phyloP scores from a whole-genome alignment of 1,140 invertebrate genomes.

The Leptonema lineaticorne region DNA sequence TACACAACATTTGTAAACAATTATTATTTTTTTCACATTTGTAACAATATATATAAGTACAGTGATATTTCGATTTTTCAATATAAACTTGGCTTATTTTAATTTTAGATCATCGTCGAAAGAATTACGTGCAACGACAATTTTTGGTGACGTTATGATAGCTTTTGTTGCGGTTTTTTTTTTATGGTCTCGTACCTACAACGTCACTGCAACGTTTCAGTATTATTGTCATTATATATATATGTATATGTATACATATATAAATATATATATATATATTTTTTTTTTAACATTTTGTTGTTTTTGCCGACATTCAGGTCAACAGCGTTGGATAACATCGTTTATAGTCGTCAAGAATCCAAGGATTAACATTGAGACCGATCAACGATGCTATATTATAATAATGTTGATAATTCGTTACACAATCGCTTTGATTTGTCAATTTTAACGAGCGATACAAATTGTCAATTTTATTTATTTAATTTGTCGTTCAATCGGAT shows the following conservation, averaged over 20 bases:
- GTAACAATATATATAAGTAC: background rate
- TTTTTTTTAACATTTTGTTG: background rate
- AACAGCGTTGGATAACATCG: background rate
- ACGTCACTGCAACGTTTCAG: too few species aligned
- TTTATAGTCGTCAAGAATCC: background rate
- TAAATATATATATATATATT: too few species aligned
- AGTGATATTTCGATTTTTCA: background rate
- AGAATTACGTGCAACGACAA: background rate
- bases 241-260: too few species aligned
- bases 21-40: too few species aligned
- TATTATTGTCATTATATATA: too few species aligned
- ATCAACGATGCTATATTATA: too few species aligned
- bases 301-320: background rate
- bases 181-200: too few species aligned
- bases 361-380: background rate
- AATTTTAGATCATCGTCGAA: background rate
- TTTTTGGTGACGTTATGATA: background rate
- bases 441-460: background rate
- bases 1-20: too few species aligned
- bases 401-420: background rate
- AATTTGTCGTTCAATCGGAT: background rate
- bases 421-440: too few species aligned
- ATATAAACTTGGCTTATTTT: background rate
- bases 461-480: background rate
- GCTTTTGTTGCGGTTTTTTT: too few species aligned